Percentiles rank a stretch among this genome's conserved stretches.
Conservation (phyloP, 1,140 invertebrate species). For the Heliconius hewitsoni region DNA sequence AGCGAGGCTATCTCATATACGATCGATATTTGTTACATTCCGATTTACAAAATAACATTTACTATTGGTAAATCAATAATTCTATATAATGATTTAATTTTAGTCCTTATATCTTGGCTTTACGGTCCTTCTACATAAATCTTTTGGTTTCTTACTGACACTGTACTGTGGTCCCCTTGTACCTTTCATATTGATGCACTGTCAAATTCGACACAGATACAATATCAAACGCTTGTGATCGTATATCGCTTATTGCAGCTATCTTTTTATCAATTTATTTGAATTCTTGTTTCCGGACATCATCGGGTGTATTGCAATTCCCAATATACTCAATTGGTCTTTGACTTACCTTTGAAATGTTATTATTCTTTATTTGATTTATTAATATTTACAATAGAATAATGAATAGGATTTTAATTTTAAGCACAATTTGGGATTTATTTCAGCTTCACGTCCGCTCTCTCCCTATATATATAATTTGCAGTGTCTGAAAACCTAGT, state of each 20-base stretch:
- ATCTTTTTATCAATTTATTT: slow-evolving; percentile 51
- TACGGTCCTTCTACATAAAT: slow-evolving; percentile 11
- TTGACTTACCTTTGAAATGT: too few species aligned
- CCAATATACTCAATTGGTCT: neutral
- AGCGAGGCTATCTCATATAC: slow-evolving; percentile 67
- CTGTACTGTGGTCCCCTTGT: slow-evolving; percentile 36
- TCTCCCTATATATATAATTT: too few species aligned
- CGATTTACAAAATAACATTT: slow-evolving; percentile 49
- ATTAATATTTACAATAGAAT: too few species aligned
- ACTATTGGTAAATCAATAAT: slow-evolving; percentile 18
- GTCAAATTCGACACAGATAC: slow-evolving; percentile 72
- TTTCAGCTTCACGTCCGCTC: too few species aligned
- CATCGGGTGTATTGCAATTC: neutral
- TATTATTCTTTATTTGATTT: too few species aligned
- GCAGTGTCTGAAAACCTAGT: too few species aligned
- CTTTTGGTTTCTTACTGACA: slow-evolving; percentile 9
- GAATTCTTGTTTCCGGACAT: slow-evolving; percentile 19
- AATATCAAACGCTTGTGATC: slow-evolving; percentile 68
- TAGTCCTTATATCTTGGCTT: slow-evolving; percentile 27
- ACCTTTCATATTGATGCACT: slow-evolving; percentile 70
- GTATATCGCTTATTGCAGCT: slow-evolving; percentile 59
- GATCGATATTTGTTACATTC: slow-evolving; percentile 77
- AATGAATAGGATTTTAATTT: too few species aligned
- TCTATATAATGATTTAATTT: slow-evolving; percentile 14
- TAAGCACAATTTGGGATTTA: too few species aligned